Conservation (phyloP, 2,888 invertebrate species). For the Trissoscelio sp. region DNA sequence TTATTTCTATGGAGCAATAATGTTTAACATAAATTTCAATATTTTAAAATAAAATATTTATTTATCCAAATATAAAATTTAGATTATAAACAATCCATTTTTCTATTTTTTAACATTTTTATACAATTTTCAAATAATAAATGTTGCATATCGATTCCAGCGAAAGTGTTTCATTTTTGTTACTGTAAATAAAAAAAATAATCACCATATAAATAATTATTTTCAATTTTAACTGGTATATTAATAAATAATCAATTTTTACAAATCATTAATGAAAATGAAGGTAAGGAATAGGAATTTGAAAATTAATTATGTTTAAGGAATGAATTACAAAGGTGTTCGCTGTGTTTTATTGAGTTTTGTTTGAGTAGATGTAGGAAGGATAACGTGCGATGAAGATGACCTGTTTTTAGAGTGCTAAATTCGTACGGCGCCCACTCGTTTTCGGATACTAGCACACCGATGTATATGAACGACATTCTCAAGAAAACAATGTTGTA, state of each 20-base stretch:
- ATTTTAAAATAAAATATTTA: too few species aligned
- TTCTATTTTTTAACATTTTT: too few species aligned
- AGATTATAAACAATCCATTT: too few species aligned
- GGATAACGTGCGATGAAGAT: slow-evolving; percentile 78
- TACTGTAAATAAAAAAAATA: too few species aligned
- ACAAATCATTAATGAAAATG: too few species aligned
- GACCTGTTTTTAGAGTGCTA: slow-evolving; percentile 81
- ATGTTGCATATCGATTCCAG: too few species aligned
- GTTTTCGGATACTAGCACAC: slow-evolving; percentile 71
- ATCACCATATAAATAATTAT: too few species aligned
- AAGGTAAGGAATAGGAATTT: background rate
- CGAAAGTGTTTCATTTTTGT: too few species aligned
- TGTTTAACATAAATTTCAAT: background rate
- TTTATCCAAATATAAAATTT: too few species aligned
- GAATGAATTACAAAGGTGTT: slow-evolving; percentile 22
- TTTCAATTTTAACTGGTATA: too few species aligned
- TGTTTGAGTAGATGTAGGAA: slow-evolving; percentile 65
- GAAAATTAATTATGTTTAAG: slow-evolving; percentile 4
- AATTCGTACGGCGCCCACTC: slow-evolving; percentile 81
- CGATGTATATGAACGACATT: slow-evolving; percentile 59
- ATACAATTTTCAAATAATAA: too few species aligned
- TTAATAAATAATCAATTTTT: too few species aligned
- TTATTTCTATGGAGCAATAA: background rate
- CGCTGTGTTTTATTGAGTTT: slow-evolving; percentile 56
- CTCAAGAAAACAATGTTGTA: slow-evolving; percentile 66